phyloP scores from a whole-genome alignment of 2,797 vertebrate genomes.

The Lutjanus argentimaculatus region DNA sequence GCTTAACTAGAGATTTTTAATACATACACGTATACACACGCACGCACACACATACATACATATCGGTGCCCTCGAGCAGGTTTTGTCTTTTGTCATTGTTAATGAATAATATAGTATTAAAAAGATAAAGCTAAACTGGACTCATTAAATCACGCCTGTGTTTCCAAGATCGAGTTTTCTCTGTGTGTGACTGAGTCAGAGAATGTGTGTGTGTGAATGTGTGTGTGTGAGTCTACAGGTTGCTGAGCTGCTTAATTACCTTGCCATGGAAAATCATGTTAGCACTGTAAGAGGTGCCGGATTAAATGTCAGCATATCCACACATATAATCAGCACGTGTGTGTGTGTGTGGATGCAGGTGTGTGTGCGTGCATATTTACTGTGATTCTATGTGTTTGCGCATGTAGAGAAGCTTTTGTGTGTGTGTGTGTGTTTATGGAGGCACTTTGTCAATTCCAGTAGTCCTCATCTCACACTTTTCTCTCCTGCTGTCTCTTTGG shows the following conservation, averaged over 20 bases:
- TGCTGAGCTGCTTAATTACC: slow-evolving; percentile 75
- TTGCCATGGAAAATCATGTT: slow-evolving; percentile 76
- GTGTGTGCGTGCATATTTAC: not conserved
- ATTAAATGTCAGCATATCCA: slow-evolving; percentile 76
- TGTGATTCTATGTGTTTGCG: not conserved
- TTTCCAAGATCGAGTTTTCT: slow-evolving; percentile 37
- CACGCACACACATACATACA: slow-evolving; percentile 9
- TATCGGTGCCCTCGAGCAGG: slow-evolving; percentile 14
- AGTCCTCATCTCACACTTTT: slow-evolving; percentile 47
- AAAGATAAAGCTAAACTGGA: slow-evolving; percentile 64
- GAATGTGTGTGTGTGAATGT: not conserved
- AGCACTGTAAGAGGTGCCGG: slow-evolving; percentile 55
- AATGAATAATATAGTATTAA: slow-evolving; percentile 70
- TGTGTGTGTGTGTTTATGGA: slow-evolving; percentile 27
- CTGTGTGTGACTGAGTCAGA: slow-evolving; percentile 28
- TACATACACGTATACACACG: slow-evolving; percentile 31
- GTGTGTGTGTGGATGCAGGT: slow-evolving; percentile 9
- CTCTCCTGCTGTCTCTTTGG: slow-evolving; percentile 50
- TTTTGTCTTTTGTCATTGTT: slow-evolving; percentile 64
- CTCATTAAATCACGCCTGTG: slow-evolving; percentile 59
- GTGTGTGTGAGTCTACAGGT: slow-evolving; percentile 57
- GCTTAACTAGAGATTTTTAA: slow-evolving; percentile 62
- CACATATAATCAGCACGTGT: slow-evolving; percentile 38
- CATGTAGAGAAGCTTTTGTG: not conserved
- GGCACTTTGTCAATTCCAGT: slow-evolving; percentile 40